Percentiles rank a stretch among this genome's conserved stretches.
Conservation (phyloP, 1,140 invertebrate genomes). For the Pogonus chalceus region DNA sequence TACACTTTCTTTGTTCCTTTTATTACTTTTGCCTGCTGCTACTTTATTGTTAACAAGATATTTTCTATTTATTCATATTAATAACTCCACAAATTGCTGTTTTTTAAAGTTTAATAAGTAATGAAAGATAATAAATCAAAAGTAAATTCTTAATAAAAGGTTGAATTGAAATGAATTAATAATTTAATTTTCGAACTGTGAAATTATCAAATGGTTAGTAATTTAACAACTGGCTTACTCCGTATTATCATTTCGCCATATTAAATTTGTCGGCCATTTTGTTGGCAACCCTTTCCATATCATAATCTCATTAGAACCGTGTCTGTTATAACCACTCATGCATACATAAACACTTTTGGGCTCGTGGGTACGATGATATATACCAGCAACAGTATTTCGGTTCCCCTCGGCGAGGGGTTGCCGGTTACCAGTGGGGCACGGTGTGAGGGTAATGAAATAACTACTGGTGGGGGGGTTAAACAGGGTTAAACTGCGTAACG, state of each 20-base stretch:
- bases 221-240: not conserved
- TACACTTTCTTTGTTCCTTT: too few relatives aligned
- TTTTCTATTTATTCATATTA: too few relatives aligned
- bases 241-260: conserved; percentile 12
- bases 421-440: not conserved
- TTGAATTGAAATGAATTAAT: too few relatives aligned
- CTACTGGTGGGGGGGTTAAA: conserved; percentile 16
- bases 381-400: not conserved
- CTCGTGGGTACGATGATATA: too few relatives aligned
- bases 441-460: not conserved
- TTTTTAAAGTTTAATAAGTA: too few relatives aligned
- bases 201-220: conserved; percentile 5
- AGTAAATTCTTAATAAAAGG: too few relatives aligned
- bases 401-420: not conserved
- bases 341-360: conserved; percentile 16
- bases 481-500: conserved; percentile 6
- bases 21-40: too few relatives aligned
- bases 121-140: too few relatives aligned
- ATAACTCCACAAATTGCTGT: too few relatives aligned
- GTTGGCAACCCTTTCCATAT: conserved; percentile 20
- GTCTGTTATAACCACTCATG: conserved; percentile 20
- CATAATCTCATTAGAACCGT: conserved; percentile 23
- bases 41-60: too few relatives aligned
- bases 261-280: conserved; percentile 20
- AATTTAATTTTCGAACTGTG: conserved; percentile 3